Base-by-base conservation (phyloP, 37 sponge, comb jelly and placozoan genomes). In the Halisarca cf. caerulea region DNA sequence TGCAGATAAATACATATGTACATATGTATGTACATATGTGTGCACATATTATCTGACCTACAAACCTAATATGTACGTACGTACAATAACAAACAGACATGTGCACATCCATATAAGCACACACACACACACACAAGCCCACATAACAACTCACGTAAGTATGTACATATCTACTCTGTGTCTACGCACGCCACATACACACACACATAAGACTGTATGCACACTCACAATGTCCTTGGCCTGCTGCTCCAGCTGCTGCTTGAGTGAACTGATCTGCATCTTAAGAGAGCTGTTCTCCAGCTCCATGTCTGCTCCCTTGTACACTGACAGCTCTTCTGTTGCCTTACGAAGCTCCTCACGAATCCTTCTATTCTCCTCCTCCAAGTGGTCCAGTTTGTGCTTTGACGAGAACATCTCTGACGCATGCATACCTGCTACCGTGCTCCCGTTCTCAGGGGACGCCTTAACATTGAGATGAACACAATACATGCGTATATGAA, bases 201-300 rank as follows among this genome's bases (percentile, higher is more conserved):
- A 11, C 11, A 47, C 51, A 47, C 51, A 6, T 14, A 11, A 14
- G 51, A 11, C 6, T 6, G 51, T 47, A 42, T 25, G 21, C 24
- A 21, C 45, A 74, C 77, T 74, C 25, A 74, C 77, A 44, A n/a
- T 44, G 6, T 43, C 77, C 24, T 9, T 40, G 24, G 77, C 77
- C 25, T 74, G 77, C 2, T 74, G 45, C 14, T 43, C 45, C 14
- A 74, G 25, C 24, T 74, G 77, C 6, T 4, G 7, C 77, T 74
- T 40, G 17, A 74, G 77, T 37, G 77, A 74, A 23, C 42, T n/a
- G 15, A 74, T 44, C 24, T 74, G 77, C 3, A 21, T 33, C 77
- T 74, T 74, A 42, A 74, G 24, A n/a, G 45, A n/a, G 21, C 45
- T 6, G 45, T 74, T 74, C 45, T 74, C 77, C 45, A 74, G n/a